A percentile compares a stretch with the other conserved stretches of the same genome.
Evolutionary conservation across 2,113 vertebrate species (phyloP).

Genomic region (Perca schrenkii): DNA sequence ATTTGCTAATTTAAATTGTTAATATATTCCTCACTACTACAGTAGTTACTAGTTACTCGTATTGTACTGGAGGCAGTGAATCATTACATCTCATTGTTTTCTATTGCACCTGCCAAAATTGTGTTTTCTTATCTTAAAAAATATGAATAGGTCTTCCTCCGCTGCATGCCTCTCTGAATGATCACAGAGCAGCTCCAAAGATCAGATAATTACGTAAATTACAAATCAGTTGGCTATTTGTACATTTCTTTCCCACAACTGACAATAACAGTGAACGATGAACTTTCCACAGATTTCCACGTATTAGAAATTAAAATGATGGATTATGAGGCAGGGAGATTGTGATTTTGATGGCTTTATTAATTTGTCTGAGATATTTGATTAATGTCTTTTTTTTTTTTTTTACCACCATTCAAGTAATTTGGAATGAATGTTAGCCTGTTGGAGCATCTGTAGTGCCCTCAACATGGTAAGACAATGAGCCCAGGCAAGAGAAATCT

Average conservation of each 20-base stretch:
- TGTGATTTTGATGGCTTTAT: not conserved
- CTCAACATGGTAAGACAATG: not conserved
- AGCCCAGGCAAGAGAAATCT: not conserved
- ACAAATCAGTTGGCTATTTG: not conserved
- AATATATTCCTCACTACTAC: slow-evolving; percentile 7
- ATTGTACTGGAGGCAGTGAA: slow-evolving; percentile 17
- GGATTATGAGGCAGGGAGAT: not conserved
- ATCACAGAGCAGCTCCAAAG: not conserved
- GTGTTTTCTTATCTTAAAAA: slow-evolving; percentile 1
- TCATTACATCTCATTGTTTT: slow-evolving; percentile 11
- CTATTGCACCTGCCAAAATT: not conserved
- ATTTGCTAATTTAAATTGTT: not conserved
- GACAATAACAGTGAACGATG: not conserved
- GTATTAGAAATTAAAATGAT: not conserved
- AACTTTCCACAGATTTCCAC: no score
- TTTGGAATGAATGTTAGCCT: not conserved
- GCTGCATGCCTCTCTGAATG: not conserved
- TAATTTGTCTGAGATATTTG: not conserved
- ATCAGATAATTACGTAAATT: not conserved
- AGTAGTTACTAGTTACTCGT: not conserved
- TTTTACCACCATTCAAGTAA: not conserved
- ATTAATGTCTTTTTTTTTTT: not conserved
- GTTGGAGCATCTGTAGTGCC: not conserved
- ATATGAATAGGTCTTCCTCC: not conserved
- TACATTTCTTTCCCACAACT: slow-evolving; percentile 15